Conservation (phyloP, 2,113 vertebrate genomes). For the Mirounga angustirostris region DNA sequence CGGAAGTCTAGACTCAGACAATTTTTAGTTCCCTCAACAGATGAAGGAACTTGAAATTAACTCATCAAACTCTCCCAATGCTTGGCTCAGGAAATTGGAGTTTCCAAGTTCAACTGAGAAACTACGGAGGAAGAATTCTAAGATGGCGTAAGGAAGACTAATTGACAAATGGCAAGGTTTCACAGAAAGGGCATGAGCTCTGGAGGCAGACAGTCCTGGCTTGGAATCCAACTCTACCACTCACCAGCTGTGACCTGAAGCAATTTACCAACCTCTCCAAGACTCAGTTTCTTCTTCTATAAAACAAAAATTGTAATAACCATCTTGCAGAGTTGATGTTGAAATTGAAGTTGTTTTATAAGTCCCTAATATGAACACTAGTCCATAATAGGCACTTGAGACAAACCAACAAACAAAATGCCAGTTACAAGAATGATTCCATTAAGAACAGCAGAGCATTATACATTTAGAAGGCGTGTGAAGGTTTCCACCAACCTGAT, state of each 20-base stretch:
- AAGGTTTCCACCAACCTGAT: neutral
- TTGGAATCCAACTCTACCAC: neutral
- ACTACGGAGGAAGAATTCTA: neutral
- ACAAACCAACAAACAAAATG: neutral
- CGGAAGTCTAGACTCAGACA: constrained; percentile 13
- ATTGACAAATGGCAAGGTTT: neutral
- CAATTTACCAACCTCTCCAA: neutral
- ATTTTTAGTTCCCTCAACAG: constrained; percentile 10
- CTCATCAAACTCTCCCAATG: neutral
- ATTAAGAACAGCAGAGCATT: neutral
- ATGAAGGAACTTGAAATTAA: constrained; percentile 33
- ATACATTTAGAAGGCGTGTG: neutral
- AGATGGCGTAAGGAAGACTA: neutral
- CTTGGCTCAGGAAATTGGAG: neutral
- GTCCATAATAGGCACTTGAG: neutral
- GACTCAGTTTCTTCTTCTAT: constrained; percentile 7
- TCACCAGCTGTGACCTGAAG: neutral
- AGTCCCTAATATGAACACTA: neutral
- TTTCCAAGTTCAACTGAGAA: constrained; percentile 12
- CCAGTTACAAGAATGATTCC: neutral
- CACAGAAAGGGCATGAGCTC: neutral
- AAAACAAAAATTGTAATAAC: constrained; percentile 23
- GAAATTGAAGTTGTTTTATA: neutral
- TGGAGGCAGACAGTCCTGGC: neutral
- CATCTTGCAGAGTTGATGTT: neutral